Base-by-base conservation (phyloP, 1,140 invertebrate genomes). In the Pseudoatta argentina region DNA sequence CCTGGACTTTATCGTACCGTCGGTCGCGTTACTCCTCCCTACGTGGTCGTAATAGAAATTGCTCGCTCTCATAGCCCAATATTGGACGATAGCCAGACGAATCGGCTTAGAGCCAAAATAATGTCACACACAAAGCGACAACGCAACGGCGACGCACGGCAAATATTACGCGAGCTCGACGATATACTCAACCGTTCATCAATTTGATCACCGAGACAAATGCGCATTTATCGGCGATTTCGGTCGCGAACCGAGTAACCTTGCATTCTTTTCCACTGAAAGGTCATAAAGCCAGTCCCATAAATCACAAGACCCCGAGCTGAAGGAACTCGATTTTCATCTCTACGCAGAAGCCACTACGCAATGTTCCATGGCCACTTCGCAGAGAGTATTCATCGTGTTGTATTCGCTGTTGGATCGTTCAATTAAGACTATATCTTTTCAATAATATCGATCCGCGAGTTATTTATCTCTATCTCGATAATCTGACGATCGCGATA, bases 41-140 rank as follows among this genome's bases (percentile, higher is more conserved):
- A 77, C 87, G 77, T 39, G 88, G 51, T 57, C 64, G 87, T 86
- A 89, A 88, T 86, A 79, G 88, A 86, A 89, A 89, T 86, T 61
- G 71, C 59, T 61, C 75, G 48, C 53, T 64, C 57, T 24, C 53
- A 1, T 0, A n/a, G 44, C 27, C 39, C 78, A 78, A 63, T 51
- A 66, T 82, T 88, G 88, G 87, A 86, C 86, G 87, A 89, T 67
- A 77, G 87, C 88, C 88, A 89, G 83, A 24, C 48, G 77, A 79
- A 78, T 55, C 87, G 87, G 87, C 87, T 88, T 86, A 72, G 63
- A 88, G 88, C 85, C 88, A 83, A 89, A 88, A 87, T 83, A 85
- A 88, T 83, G 55, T 75, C 79, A 34, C 67, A 27, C 48, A 73
- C 67, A 48, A 61, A 48, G 78, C 30, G 39, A 59, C n/a, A 59